Base-by-base conservation (phyloP, 2,888 invertebrate species). In the Zele albiditarsus region DNA sequence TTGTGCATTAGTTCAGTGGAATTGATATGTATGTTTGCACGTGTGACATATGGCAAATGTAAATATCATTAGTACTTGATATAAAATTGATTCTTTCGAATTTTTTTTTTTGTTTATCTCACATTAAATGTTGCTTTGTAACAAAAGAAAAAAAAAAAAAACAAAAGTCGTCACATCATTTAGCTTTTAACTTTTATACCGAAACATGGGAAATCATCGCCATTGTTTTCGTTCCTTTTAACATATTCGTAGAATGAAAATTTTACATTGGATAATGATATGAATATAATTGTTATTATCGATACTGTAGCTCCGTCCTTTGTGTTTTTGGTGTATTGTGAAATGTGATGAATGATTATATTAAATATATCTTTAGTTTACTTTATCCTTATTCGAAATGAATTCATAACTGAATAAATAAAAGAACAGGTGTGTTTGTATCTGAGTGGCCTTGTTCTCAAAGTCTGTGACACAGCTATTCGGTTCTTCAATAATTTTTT, bases 261-360 rank as follows among this genome's bases (percentile, higher is more conserved):
- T 42, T 57, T 73, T 73, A 71, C 77, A 73, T 68, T 77, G 73
- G 76, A 60, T 71, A 69, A 76, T 71, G 67, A 80, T 73, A 80
- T 77, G 80, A 57, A 73, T 68, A 81, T 75, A 74, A 38, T 83
- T 80, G 75, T 82, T 81, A 81, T 79, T 84, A 84, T 78, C 82
- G 82, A 85, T 53, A 53, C 85, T 85, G 86, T 86, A 85, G 86
- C 83, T 88, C 87, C 88, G 88, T 88, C 88, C 88, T 83, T 84
- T 82, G 82, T 82, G 79, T 81, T 80, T 57, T 20, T 20, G 20
- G 20, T 53, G 20, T 20, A 67, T n/a, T 31, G 33, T 57, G 31
- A 57, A 20, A 53, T 10, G 71, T 49, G 53, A 23, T 53, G 69
- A 77, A 82, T 88, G 76, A 89, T 89, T 87, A 88, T 90, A 81